phyloP scores from a whole-genome alignment of 2,113 vertebrate genomes.

The Psephotus haematonotus region DNA sequence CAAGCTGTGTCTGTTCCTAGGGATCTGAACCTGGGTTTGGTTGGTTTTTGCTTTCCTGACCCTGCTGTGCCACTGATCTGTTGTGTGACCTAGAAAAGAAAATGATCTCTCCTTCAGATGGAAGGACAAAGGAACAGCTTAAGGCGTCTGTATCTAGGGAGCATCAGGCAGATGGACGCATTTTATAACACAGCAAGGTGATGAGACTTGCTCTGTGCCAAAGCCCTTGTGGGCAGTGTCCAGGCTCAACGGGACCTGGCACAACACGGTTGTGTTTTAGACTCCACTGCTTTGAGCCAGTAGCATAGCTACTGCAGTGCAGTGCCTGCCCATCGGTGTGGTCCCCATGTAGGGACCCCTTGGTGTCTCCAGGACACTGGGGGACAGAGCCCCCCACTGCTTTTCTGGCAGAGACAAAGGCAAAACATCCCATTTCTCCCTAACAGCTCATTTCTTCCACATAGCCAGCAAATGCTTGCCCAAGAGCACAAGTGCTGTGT shows the following conservation, averaged over 20 bases:
- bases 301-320: neutral
- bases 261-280: neutral
- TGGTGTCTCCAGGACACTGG: neutral
- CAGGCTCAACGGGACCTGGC: neutral
- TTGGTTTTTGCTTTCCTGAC: neutral
- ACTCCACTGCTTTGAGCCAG: neutral
- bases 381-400: neutral
- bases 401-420: neutral
- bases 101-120: neutral
- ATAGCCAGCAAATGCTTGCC: neutral
- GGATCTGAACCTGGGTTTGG: neutral
- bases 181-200: neutral
- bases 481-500: accelerated
- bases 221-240: neutral
- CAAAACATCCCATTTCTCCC: neutral
- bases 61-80: neutral
- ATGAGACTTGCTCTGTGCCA: neutral
- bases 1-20: neutral
- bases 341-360: neutral
- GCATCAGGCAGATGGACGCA: conserved; percentile 6
- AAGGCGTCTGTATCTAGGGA: neutral
- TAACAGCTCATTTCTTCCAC: neutral
- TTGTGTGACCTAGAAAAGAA: conserved; percentile 52
- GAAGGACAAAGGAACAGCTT: conserved; percentile 29
- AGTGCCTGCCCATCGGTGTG: accelerated